phyloP scores from a whole-genome alignment of 2,113 vertebrate genomes.

The Carassius carassius region DNA sequence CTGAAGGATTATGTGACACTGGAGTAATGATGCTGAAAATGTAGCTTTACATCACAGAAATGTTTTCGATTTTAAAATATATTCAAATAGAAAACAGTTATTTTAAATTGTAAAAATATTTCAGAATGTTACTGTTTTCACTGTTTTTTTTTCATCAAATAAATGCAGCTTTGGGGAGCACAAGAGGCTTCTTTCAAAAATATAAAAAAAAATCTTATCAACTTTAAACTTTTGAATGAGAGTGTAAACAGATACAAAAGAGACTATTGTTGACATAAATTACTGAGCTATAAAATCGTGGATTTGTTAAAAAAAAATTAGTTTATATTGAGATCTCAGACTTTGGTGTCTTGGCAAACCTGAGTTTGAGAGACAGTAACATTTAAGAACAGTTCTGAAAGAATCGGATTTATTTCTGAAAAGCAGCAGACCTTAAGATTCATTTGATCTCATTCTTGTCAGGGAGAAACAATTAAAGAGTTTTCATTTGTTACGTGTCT shows the following conservation, averaged over 20 bases:
- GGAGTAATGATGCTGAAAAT: too few relatives aligned
- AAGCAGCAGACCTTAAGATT: background rate
- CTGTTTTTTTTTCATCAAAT: background rate
- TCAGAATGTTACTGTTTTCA: too few relatives aligned
- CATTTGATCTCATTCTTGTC: background rate
- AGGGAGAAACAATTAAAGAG: background rate
- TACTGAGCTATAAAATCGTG: background rate
- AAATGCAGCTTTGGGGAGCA: background rate
- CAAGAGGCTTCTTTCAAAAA: background rate
- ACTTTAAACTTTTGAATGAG: background rate
- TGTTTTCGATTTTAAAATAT: too few relatives aligned
- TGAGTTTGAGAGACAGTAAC: background rate
- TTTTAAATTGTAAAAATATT: background rate
- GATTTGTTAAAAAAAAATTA: background rate
- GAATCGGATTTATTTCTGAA: too few relatives aligned
- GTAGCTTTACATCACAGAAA: too few relatives aligned
- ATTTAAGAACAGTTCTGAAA: background rate
- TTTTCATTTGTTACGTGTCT: background rate
- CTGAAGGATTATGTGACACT: too few relatives aligned
- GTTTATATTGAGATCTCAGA: too few relatives aligned
- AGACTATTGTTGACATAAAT: background rate
- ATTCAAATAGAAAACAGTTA: background rate
- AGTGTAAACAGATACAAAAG: background rate
- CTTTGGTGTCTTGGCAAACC: background rate
- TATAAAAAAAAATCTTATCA: background rate